These are phyloP conservation scores for Dastarcus helophoroides DNA, from an alignment of 2,888 invertebrate genomes.

Conservation along the genomic window DNA sequence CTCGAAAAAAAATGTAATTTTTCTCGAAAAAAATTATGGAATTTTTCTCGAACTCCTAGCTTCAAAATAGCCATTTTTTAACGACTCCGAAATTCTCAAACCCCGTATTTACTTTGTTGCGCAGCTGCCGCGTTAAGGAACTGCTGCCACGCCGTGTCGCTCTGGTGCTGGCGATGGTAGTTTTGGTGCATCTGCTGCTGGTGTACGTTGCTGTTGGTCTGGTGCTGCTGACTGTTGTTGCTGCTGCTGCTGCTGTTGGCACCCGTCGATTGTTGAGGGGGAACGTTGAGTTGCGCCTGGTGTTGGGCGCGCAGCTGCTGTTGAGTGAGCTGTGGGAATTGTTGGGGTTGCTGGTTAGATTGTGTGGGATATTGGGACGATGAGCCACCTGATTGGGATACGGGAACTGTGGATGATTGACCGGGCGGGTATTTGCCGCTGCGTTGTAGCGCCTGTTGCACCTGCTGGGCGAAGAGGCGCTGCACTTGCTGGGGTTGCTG, in stretches of 20 bases:
- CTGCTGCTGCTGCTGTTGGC: slow-evolving; percentile 28
- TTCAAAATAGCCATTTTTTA: too few relatives aligned
- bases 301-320: slow-evolving; percentile 31
- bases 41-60: too few relatives aligned
- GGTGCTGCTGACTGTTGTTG: slow-evolving; percentile 14
- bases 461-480: slow-evolving; percentile 13
- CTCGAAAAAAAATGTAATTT: background rate
- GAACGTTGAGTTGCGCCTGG: slow-evolving; percentile 28
- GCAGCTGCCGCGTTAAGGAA: slow-evolving; percentile 20
- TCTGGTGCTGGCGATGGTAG: slow-evolving; percentile 15
- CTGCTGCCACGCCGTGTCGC: slow-evolving; percentile 25
- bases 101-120: slow-evolving; percentile 22
- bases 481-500: slow-evolving; percentile 27
- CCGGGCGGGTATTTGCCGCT: slow-evolving; percentile 14
- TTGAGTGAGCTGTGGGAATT: slow-evolving; percentile 23
- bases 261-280: slow-evolving; percentile 33
- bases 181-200: slow-evolving; percentile 14
- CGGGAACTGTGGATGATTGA: slow-evolving; percentile 9
- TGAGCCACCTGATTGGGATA: slow-evolving; percentile 9
- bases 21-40: too few relatives aligned
- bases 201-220: slow-evolving; percentile 9
- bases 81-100: background rate
- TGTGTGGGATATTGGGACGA: slow-evolving; percentile 13
- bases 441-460: slow-evolving; percentile 16
- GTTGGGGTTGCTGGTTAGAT: slow-evolving; percentile 19